phyloP scores from a whole-genome alignment of 2,888 invertebrate genomes.

The Fragum fragum region DNA sequence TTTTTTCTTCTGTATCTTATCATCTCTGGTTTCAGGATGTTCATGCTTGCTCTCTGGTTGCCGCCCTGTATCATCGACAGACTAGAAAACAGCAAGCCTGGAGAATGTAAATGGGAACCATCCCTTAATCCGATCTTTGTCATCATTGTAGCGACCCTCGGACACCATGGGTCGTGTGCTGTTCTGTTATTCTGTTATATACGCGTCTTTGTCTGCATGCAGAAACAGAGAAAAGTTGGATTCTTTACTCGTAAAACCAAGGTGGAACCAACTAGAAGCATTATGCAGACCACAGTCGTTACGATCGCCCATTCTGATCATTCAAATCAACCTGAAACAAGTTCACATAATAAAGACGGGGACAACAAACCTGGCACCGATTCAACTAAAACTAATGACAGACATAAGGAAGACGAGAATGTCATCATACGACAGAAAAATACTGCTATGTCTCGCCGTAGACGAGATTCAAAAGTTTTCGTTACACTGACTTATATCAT shows the following conservation, averaged over 20 bases:
- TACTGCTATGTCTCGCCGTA: constrained; percentile 5
- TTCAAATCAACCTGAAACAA: background rate
- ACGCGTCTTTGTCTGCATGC: constrained; percentile 76
- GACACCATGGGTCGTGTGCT: constrained; percentile 82
- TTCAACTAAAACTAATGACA: background rate
- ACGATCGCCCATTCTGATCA: background rate
- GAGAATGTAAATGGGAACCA: constrained; percentile 82
- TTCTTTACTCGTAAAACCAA: background rate
- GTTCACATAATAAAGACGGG: background rate
- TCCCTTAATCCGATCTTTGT: constrained; percentile 81
- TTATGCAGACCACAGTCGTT: background rate
- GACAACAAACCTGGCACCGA: background rate
- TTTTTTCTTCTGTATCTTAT: too few species aligned
- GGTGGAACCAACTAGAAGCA: background rate
- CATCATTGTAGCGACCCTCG: constrained; percentile 80
- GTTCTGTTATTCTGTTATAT: constrained; percentile 79
- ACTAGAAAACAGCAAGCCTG: constrained; percentile 68
- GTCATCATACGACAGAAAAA: background rate
- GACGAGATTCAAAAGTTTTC: constrained; percentile 67
- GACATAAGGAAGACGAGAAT: background rate
- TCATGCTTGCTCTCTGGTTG: constrained; percentile 81
- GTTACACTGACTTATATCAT: constrained; percentile 77
- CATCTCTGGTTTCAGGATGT: constrained; percentile 72
- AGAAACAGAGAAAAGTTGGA: constrained; percentile 51
- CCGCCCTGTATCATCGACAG: constrained; percentile 81